phyloP scores from a whole-genome alignment of 1,140 invertebrate genomes.

The Apis cerana region DNA sequence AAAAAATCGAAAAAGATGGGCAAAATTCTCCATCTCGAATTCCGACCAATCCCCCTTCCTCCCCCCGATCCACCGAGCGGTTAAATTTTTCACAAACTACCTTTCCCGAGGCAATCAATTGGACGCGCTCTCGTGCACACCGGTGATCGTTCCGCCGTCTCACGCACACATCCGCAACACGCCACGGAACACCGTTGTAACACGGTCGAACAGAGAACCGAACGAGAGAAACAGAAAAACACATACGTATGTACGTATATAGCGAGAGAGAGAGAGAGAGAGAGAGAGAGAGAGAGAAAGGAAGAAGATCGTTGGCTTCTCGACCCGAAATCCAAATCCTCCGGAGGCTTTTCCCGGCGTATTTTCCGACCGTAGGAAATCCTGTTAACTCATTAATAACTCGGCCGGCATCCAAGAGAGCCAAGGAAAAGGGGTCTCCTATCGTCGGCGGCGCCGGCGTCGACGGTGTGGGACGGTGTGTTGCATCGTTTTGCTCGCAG shows the following conservation, averaged over 20 bases:
- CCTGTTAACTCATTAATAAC: conserved; percentile 75
- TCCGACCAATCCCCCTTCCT: too few species aligned
- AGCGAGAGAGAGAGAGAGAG: not conserved
- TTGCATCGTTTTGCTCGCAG: conserved; percentile 62
- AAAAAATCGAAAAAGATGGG: not conserved
- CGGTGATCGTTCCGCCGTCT: conserved; percentile 5
- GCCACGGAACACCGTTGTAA: not conserved
- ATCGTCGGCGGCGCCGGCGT: conserved; percentile 36
- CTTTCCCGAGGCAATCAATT: conserved; percentile 35
- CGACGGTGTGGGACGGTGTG: conserved; percentile 37
- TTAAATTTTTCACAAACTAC: conserved; percentile 42
- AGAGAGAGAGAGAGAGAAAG: not conserved
- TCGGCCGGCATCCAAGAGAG: conserved; percentile 54
- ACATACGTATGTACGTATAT: too few species aligned
- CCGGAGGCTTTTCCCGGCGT: conserved; percentile 57
- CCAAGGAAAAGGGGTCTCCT: conserved; percentile 51
- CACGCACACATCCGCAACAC: not conserved
- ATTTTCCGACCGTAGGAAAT: conserved; percentile 71
- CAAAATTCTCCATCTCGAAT: too few species aligned
- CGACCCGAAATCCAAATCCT: conserved; percentile 69
- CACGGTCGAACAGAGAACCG: not conserved
- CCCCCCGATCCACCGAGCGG: conserved; percentile 9
- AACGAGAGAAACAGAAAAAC: not conserved
- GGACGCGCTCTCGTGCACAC: conserved; percentile 22
- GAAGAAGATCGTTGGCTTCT: conserved; percentile 37